Base-by-base conservation (phyloP, 2,888 invertebrate genomes). In the Polydrusus pterygomalis region DNA sequence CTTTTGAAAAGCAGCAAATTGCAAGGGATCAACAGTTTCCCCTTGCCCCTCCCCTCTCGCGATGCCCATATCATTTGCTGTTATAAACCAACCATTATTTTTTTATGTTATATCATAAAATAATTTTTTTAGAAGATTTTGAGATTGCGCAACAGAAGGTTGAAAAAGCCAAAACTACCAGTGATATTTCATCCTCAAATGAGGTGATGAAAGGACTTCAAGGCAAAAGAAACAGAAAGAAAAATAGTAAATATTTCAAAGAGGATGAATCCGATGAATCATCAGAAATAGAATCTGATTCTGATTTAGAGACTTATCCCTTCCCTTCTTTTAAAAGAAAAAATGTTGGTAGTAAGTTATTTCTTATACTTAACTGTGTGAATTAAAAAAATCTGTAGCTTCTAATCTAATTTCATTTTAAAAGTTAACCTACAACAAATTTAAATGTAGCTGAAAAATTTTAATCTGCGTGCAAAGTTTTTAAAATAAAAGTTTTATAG, bases 261-360 rank as follows among this genome's bases (percentile, higher is more conserved):
- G 47, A 45, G 45, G 45, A 45, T 45, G 45, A n/a, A n/a, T n/a
- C n/a, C n/a, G n/a, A n/a, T n/a, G n/a, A 47, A 47, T 47, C 47
- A 6, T 47, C 47, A 47, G 17, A 5, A 47, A 17, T 17, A 15
- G 17, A 47, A 47, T 47, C 47, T 17, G 47, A 47, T 17, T 47
- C 47, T 8, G 15, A 15, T 15, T 17, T 17, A 5, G 47, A 43
- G n/a, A n/a, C 6, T 3, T 15, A 0, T 3, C n/a, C 43, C 47
- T 47, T 47, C 47, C 47, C 47, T 17, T 47, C 47, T 47, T 47
- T 17, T 1, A 47, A 47, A 47, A 47, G 17, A 17, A 47, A 47
- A 47, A 47, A 47, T 17, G 17, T 47, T 8, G 15, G 47, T 47
- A 8, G 47, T 47, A 47, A 47, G 47, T 47, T 17, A 3, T 47